These are phyloP conservation scores for Bhutanitis thaidina DNA, from an alignment of 2,888 invertebrate species.

Conservation along the genomic window DNA sequence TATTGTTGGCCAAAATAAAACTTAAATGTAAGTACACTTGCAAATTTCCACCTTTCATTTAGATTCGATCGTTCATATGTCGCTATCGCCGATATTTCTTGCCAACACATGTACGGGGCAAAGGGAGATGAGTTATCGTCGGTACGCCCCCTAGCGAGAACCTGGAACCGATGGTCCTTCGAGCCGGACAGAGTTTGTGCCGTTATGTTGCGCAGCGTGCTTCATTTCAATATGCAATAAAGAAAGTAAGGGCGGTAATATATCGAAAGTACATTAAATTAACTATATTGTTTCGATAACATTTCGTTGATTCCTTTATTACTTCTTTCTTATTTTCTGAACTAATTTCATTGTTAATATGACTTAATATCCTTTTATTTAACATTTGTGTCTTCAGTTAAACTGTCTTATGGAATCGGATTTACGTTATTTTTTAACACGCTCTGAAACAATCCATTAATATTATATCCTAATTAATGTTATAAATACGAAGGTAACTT, in stretches of 20 bases:
- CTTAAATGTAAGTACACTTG: neutral
- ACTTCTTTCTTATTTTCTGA: too few relatives aligned
- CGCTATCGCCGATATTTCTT: slow-evolving; percentile 35
- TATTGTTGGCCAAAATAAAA: neutral
- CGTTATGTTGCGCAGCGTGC: slow-evolving; percentile 20
- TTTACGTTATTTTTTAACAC: too few relatives aligned
- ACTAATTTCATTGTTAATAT: too few relatives aligned
- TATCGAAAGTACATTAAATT: slow-evolving; percentile 9
- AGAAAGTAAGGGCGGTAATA: slow-evolving; percentile 8
- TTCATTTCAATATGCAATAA: slow-evolving; percentile 20
- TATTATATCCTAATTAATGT: too few relatives aligned
- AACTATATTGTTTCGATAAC: too few relatives aligned
- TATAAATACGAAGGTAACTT: too few relatives aligned
- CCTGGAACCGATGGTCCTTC: slow-evolving; percentile 28
- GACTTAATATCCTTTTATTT: too few relatives aligned
- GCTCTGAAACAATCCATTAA: too few relatives aligned
- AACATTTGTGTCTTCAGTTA: too few relatives aligned
- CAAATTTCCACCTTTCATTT: too few relatives aligned
- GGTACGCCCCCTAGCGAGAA: slow-evolving; percentile 29
- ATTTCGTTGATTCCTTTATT: too few relatives aligned
- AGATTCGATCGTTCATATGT: slow-evolving; percentile 25
- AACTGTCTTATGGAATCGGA: too few relatives aligned
- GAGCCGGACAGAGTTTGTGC: slow-evolving; percentile 24
- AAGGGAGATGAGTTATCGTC: slow-evolving; percentile 32
- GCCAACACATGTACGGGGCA: slow-evolving; percentile 40